A percentile compares a stretch with the other conserved stretches of the same genome.
phyloP scores from a whole-genome alignment of 2,113 vertebrate genomes.

The Rutilus rutilus region DNA sequence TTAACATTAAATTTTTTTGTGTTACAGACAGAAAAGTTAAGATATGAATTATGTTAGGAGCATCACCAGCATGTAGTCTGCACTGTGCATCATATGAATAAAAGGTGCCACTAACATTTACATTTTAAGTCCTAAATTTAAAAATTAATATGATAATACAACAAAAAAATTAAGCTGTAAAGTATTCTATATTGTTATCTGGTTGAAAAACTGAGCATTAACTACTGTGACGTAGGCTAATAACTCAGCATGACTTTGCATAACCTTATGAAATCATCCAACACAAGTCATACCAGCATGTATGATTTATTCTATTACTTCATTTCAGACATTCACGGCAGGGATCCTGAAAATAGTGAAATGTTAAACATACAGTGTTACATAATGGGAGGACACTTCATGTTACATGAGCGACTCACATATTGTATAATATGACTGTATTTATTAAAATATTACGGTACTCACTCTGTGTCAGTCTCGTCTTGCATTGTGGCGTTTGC shows the following conservation, averaged over 20 bases:
- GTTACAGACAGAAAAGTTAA: not conserved
- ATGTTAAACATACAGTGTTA: not conserved
- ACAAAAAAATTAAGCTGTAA: not conserved
- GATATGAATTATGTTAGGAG: too few species aligned
- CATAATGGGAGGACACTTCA: not conserved
- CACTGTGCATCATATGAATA: not conserved
- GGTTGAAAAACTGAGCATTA: not conserved
- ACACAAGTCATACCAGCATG: not conserved
- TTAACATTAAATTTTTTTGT: not conserved
- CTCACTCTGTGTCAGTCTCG: conserved; percentile 76
- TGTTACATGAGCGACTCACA: not conserved
- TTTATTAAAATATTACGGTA: conserved; percentile 13
- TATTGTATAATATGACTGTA: not conserved
- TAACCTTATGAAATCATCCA: conserved; percentile 9
- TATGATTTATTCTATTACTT: too few species aligned
- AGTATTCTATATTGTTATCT: not conserved
- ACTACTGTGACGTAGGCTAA: not conserved
- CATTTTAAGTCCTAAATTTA: not conserved
- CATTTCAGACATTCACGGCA: not conserved
- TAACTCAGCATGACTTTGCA: conserved; percentile 45
- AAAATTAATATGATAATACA: not conserved
- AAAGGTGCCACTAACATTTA: not conserved
- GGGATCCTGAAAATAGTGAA: not conserved
- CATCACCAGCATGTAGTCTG: not conserved
- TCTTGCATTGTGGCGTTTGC: conserved; percentile 60